A percentile compares a stretch with the other conserved stretches of the same genome.
Evolutionary conservation across 2,888 invertebrate genomes (phyloP).

Genomic region (Meta bourneti): DNA sequence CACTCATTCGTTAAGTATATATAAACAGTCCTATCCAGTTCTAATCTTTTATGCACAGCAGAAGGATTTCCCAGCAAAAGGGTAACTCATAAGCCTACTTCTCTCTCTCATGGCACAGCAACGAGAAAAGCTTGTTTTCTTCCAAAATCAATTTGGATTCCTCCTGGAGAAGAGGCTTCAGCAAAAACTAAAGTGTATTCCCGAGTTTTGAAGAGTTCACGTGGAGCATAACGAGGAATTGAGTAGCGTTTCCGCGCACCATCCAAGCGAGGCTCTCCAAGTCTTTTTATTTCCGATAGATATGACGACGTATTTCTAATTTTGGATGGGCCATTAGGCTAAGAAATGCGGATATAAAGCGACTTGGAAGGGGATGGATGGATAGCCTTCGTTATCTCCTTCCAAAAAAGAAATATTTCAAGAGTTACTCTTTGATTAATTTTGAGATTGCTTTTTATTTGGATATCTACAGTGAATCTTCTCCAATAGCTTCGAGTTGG

Average conservation of each 20-base stretch:
- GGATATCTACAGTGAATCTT: neutral
- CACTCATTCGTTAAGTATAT: neutral
- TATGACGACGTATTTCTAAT: constrained; percentile 28
- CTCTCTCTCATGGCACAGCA: neutral
- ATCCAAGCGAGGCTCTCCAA: neutral
- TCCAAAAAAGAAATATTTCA: neutral
- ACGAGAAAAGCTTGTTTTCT: neutral
- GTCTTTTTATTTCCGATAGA: neutral
- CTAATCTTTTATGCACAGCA: neutral
- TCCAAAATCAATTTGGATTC: constrained; percentile 20
- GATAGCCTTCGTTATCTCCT: constrained; percentile 7
- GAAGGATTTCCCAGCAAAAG: neutral
- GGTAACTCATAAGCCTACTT: neutral
- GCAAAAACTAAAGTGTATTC: neutral
- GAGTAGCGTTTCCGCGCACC: neutral
- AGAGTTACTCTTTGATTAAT: constrained; percentile 1
- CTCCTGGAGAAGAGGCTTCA: neutral
- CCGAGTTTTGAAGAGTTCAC: constrained; percentile 12
- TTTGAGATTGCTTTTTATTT: neutral
- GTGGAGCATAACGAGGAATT: constrained; percentile 20
- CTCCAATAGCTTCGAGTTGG: neutral
- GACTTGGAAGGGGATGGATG: constrained; percentile 8
- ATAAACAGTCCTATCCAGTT: neutral
- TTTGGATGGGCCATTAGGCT: constrained; percentile 14
- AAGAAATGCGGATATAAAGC: constrained; percentile 28